A percentile compares a stretch with the other conserved stretches of the same genome.
Evolutionary conservation across 2,113 vertebrate species (phyloP).

Genomic region (Antechinus flavipes): DNA sequence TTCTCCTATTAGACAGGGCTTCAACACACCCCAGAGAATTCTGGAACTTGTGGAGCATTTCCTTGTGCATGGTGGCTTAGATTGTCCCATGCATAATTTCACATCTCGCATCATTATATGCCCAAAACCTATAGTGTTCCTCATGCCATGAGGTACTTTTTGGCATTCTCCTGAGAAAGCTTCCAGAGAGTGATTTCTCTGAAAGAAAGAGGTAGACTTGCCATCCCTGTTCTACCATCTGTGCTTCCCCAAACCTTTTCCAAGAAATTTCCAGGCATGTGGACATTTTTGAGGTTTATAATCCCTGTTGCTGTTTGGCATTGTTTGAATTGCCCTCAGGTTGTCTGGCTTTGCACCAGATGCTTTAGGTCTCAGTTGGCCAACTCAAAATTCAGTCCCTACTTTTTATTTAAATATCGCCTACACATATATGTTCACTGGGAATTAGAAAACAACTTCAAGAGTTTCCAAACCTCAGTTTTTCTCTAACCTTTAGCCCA

Average conservation of each 20-base stretch:
- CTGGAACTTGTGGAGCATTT: background rate
- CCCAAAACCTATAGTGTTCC: conserved; percentile 18
- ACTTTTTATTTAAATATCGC: background rate
- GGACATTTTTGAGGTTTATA: background rate
- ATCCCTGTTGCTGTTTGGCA: background rate
- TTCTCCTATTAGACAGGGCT: background rate
- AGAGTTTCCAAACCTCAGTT: background rate
- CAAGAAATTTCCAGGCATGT: conserved; percentile 10
- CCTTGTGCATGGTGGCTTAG: background rate
- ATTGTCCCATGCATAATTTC: background rate
- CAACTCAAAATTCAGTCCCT: conserved; percentile 28
- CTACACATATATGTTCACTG: background rate
- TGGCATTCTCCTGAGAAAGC: background rate
- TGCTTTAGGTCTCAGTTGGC: background rate
- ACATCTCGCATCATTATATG: background rate
- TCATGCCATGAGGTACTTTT: conserved; percentile 28
- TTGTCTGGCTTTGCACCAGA: background rate
- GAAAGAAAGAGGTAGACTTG: background rate
- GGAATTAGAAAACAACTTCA: background rate
- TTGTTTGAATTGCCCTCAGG: background rate
- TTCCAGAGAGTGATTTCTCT: conserved; percentile 31
- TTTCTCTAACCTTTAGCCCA: background rate
- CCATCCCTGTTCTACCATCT: conserved; percentile 26
- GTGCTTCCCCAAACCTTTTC: background rate
- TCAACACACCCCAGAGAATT: background rate